phyloP scores from a whole-genome alignment of 2,113 vertebrate genomes.

The Sylvia atricapilla region DNA sequence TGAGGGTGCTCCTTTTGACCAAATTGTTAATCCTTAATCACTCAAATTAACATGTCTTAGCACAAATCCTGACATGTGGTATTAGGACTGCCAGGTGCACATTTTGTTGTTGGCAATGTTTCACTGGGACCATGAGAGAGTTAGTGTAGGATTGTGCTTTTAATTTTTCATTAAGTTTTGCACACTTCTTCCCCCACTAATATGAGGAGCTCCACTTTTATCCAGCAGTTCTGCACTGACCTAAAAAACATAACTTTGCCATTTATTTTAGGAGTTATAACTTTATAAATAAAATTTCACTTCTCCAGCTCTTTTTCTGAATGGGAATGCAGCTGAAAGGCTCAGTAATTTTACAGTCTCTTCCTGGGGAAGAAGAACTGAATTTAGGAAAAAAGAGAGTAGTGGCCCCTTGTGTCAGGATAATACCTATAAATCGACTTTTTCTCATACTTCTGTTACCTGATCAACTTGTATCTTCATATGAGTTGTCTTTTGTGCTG shows the following conservation, averaged over 20 bases:
- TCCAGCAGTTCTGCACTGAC: background rate
- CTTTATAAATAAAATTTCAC: background rate
- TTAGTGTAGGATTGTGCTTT: background rate
- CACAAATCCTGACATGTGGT: background rate
- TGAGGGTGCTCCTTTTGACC: background rate
- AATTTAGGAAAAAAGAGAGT: background rate
- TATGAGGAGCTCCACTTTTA: background rate
- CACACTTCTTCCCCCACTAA: background rate
- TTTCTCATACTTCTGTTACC: background rate
- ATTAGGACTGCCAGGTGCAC: background rate
- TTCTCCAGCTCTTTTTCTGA: background rate
- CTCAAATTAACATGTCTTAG: background rate
- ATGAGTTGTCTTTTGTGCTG: background rate
- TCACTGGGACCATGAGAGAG: background rate
- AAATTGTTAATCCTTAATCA: background rate
- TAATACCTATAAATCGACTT: background rate
- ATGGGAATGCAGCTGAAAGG: background rate
- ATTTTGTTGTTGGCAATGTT: background rate
- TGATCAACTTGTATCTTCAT: background rate
- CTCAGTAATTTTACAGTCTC: background rate
- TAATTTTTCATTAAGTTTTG: conserved; percentile 7
- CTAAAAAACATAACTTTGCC: background rate
- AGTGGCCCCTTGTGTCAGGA: background rate
- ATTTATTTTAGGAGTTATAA: background rate
- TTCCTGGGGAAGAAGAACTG: background rate